Percentiles rank a stretch among this genome's conserved stretches.
Evolutionary conservation across 2,888 invertebrate species (phyloP).

Genomic region (Linnaemya vulpina): DNA sequence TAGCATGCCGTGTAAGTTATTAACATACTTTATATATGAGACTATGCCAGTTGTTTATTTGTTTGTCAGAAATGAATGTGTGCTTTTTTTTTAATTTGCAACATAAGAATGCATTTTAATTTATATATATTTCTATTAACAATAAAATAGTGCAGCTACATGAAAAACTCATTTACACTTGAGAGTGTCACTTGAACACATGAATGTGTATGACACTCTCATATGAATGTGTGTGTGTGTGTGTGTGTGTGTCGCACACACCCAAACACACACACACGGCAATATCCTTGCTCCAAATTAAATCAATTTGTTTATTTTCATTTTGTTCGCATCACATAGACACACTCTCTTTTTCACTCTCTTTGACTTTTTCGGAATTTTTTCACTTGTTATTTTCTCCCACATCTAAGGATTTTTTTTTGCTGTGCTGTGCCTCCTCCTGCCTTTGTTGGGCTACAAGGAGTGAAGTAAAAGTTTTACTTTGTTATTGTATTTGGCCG

Average conservation of each 20-base stretch:
- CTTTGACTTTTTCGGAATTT: slow-evolving; percentile 32
- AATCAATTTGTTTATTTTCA: slow-evolving; percentile 60
- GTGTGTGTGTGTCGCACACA: background rate
- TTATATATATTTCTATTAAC: slow-evolving; percentile 29
- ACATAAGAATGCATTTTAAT: slow-evolving; percentile 35
- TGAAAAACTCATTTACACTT: slow-evolving; percentile 42
- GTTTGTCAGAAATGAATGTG: slow-evolving; percentile 15
- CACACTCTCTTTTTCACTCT: slow-evolving; percentile 35
- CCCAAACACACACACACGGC: too few species aligned
- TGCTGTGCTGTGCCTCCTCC: background rate
- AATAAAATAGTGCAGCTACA: slow-evolving; percentile 29
- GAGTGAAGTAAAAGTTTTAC: slow-evolving; percentile 67
- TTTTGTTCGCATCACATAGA: slow-evolving; percentile 12
- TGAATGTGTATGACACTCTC: slow-evolving; percentile 18
- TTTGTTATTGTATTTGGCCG: slow-evolving; percentile 39
- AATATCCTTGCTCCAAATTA: slow-evolving; percentile 70
- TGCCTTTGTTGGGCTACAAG: slow-evolving; percentile 36
- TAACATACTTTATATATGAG: background rate
- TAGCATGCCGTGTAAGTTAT: background rate
- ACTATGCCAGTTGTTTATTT: slow-evolving; percentile 4
- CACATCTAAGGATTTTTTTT: slow-evolving; percentile 9
- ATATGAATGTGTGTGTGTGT: background rate
- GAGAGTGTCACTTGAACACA: too few species aligned
- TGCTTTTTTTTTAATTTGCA: slow-evolving; percentile 22
- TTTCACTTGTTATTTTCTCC: slow-evolving; percentile 9